A percentile compares a stretch with the other conserved stretches of the same genome.
Conservation (phyloP, 1,140 invertebrate genomes). For the Drosophila lini region DNA sequence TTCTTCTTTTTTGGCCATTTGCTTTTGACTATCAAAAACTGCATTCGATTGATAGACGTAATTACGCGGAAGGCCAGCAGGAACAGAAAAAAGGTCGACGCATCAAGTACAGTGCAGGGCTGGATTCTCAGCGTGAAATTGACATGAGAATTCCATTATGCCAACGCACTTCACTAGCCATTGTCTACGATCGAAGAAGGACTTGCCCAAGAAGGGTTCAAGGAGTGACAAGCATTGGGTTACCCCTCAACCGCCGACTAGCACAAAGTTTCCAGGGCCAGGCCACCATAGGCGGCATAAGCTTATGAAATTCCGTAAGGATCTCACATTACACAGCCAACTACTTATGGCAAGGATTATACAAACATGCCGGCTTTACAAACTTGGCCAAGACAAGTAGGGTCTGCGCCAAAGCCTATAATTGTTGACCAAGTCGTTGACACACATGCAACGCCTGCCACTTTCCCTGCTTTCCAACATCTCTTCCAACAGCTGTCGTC, state of each 20-base stretch:
- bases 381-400: conserved; percentile 50
- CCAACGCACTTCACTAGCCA: conserved; percentile 15
- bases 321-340: conserved; percentile 67
- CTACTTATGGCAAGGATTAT: conserved; percentile 78
- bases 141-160: conserved; percentile 44
- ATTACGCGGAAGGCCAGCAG: conserved; percentile 23
- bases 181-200: conserved; percentile 12
- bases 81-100: background rate
- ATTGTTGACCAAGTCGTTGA: conserved; percentile 81
- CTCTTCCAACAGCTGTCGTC: background rate
- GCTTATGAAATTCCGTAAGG: conserved; percentile 79
- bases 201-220: background rate
- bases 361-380: conserved; percentile 70
- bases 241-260: background rate
- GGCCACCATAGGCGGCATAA: conserved; percentile 44
- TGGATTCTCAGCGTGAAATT: conserved; percentile 8
- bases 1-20: no score
- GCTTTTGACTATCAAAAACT: conserved; percentile 8
- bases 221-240: background rate
- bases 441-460: conserved; percentile 67
- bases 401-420: conserved; percentile 69
- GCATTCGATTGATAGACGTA: conserved; percentile 43
- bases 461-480: conserved; percentile 16
- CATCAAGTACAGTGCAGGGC: conserved; percentile 6
- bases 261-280: conserved; percentile 15